Conservation (phyloP, 2,888 invertebrate genomes). For the Trichogramma evanescens region DNA sequence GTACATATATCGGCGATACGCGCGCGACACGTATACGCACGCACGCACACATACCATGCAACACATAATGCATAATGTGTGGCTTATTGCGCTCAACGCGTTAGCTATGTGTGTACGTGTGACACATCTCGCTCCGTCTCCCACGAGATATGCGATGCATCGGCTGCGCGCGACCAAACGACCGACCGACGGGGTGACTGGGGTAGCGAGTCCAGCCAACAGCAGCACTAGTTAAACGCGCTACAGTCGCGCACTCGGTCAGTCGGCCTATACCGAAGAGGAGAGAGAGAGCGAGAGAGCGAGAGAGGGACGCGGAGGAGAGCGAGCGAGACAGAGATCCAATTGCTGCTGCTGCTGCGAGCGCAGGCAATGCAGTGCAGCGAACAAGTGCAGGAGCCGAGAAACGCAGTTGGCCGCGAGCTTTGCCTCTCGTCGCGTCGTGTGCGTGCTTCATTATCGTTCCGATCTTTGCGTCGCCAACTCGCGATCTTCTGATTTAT, state of each 20-base stretch:
- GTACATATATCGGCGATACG: neutral
- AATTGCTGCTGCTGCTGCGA: too few relatives aligned
- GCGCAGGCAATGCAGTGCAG: neutral
- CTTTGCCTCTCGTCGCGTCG: neutral
- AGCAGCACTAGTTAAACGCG: too few relatives aligned
- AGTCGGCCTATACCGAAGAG: neutral
- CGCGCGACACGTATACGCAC: neutral
- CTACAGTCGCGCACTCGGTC: neutral
- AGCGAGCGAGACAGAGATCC: neutral
- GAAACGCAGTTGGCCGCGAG: conserved; percentile 12
- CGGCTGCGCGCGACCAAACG: neutral
- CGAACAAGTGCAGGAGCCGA: neutral
- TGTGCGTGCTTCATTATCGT: too few relatives aligned
- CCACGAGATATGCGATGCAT: neutral
- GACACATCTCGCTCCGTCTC: neutral
- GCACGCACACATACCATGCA: neutral
- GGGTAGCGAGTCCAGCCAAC: too few relatives aligned
- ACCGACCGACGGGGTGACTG: neutral
- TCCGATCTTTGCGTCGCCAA: too few relatives aligned
- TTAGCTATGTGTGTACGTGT: too few relatives aligned
- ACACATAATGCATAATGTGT: too few relatives aligned
- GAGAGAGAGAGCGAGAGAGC: neutral
- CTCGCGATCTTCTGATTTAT: too few relatives aligned
- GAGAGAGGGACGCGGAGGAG: neutral
- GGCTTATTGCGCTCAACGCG: too few relatives aligned